Percentiles rank a stretch among this genome's conserved stretches.
Conservation (phyloP, 2,888 invertebrate genomes). For the Cataglyphis rosenhaueri region DNA sequence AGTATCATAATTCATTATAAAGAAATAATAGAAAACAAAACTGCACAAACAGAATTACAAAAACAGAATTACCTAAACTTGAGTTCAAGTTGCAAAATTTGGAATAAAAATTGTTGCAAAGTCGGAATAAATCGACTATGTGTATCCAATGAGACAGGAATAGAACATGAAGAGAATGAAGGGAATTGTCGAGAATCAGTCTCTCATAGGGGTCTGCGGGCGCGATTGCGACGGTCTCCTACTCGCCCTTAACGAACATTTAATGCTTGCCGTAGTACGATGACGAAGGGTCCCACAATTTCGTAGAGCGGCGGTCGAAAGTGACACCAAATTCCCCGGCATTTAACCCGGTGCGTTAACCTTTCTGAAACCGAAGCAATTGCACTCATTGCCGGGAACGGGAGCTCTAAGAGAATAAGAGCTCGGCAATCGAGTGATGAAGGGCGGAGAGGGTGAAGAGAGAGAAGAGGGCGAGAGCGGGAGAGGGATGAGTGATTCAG, state of each 20-base stretch:
- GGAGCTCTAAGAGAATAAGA: constrained; percentile 42
- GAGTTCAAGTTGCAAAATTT: constrained; percentile 11
- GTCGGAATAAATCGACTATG: constrained; percentile 34
- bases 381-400: constrained; percentile 81
- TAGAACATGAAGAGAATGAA: constrained; percentile 31
- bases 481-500: constrained; percentile 75
- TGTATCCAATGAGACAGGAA: constrained; percentile 37
- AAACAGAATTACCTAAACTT: background rate
- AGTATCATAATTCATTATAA: constrained; percentile 7
- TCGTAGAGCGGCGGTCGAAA: constrained; percentile 72
- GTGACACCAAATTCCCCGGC: constrained; percentile 83
- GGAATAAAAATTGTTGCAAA: constrained; percentile 29
- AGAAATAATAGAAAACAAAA: constrained; percentile 23
- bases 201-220: constrained; percentile 56
- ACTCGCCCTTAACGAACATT: constrained; percentile 72
- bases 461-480: constrained; percentile 31
- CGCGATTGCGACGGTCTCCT: constrained; percentile 56
- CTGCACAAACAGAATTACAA: background rate
- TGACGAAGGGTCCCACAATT: constrained; percentile 69
- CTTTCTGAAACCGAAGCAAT: constrained; percentile 83
- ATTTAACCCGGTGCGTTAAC: constrained; percentile 84
- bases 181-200: constrained; percentile 53
- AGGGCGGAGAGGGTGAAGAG: background rate
- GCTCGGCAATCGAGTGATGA: constrained; percentile 25
- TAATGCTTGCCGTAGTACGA: constrained; percentile 64